Evolutionary conservation across 2,797 vertebrate species (phyloP).

Genomic region (Ibycter americanus): DNA sequence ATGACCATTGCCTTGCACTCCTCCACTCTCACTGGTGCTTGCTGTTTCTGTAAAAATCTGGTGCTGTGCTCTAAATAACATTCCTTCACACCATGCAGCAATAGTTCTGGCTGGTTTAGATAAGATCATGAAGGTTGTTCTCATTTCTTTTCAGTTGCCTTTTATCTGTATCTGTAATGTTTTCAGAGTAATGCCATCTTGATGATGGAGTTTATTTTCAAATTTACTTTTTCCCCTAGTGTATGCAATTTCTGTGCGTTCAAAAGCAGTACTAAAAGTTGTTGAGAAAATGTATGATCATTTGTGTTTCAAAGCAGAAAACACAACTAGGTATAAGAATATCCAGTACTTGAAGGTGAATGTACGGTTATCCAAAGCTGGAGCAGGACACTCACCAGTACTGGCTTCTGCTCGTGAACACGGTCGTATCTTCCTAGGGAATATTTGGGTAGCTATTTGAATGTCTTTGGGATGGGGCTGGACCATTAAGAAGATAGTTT

Average conservation of each 20-base stretch:
- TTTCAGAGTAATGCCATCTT: background rate
- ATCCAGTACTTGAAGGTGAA: background rate
- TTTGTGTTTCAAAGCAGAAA: constrained; percentile 24
- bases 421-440: constrained; percentile 68
- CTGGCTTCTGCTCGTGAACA: constrained; percentile 72
- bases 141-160: background rate
- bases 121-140: background rate
- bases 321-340: background rate
- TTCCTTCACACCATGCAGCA: background rate
- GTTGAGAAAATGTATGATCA: background rate
- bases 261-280: background rate
- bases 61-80: background rate
- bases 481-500: background rate
- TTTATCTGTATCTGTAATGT: background rate
- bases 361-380: background rate
- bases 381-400: background rate
- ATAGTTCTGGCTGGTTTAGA: background rate
- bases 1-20: background rate
- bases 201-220: background rate
- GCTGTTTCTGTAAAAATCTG: background rate
- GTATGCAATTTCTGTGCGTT: background rate
- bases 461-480: background rate
- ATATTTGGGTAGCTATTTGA: constrained; percentile 44
- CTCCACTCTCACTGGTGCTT: background rate
- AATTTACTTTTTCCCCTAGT: background rate